phyloP scores from a whole-genome alignment of 1,140 invertebrate genomes.

The Arctopsyche grandis region DNA sequence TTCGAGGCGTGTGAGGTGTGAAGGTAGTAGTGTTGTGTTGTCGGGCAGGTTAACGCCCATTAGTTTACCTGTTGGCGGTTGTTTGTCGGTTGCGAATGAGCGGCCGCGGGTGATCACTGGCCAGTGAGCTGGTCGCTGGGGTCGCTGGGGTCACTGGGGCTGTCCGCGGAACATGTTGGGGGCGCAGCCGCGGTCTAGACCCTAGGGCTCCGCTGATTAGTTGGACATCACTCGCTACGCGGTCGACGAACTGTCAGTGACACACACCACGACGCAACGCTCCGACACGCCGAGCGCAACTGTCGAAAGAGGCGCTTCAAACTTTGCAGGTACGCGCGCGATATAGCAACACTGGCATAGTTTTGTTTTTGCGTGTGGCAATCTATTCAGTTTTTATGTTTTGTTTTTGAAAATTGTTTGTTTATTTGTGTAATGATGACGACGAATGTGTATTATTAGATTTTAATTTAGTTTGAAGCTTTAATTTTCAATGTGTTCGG shows the following conservation, averaged over 20 bases:
- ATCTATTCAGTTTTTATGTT: too few species aligned
- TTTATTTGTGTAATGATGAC: too few species aligned
- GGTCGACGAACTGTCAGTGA: neutral
- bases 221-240: neutral
- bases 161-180: neutral
- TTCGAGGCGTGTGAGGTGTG: neutral
- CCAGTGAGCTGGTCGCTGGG: neutral
- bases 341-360: neutral
- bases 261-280: neutral
- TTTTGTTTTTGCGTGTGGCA: neutral
- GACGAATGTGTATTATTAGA: too few species aligned
- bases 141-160: neutral
- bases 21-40: too few species aligned
- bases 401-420: too few species aligned
- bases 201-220: neutral
- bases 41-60: conserved; percentile 27
- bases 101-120: neutral
- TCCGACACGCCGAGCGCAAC: neutral
- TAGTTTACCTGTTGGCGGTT: conserved; percentile 16
- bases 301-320: neutral
- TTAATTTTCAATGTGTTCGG: too few species aligned
- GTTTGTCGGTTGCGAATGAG: neutral
- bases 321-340: neutral
- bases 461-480: too few species aligned
- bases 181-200: neutral